A percentile compares a stretch with the other conserved stretches of the same genome.
Conservation (phyloP, 2,888 invertebrate genomes). For the Spisula subtruncata region DNA sequence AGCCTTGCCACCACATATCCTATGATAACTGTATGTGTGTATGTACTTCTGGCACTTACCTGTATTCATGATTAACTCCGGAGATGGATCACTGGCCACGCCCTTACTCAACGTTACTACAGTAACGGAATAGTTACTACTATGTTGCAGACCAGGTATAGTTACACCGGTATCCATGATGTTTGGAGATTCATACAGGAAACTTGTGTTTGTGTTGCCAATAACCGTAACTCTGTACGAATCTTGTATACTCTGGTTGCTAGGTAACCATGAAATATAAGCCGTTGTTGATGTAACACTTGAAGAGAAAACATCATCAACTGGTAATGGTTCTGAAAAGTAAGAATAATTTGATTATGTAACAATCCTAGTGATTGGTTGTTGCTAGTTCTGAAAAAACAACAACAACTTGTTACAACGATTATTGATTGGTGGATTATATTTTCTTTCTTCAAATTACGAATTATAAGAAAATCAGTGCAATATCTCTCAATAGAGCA, state of each 20-base stretch:
- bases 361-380: too few species aligned
- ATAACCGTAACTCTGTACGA: constrained; percentile 55
- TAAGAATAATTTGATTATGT: not conserved
- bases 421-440: too few species aligned
- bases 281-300: constrained; percentile 58
- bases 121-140: constrained; percentile 74
- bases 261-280: constrained; percentile 69
- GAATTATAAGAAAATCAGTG: too few species aligned
- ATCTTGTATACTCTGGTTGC: constrained; percentile 67
- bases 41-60: constrained; percentile 61
- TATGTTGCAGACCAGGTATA: constrained; percentile 73
- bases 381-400: too few species aligned
- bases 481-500: too few species aligned
- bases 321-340: constrained; percentile 75
- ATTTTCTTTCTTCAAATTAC: too few species aligned
- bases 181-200: constrained; percentile 50
- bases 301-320: constrained; percentile 56
- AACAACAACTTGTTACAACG: too few species aligned
- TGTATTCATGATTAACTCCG: constrained; percentile 72
- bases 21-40: not conserved
- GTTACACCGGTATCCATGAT: constrained; percentile 56
- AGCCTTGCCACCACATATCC: not conserved
- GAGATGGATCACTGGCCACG: constrained; percentile 73
- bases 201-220: constrained; percentile 53
- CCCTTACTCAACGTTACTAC: constrained; percentile 75